phyloP scores from a whole-genome alignment of 2,888 invertebrate species.

The Smittia sp. region DNA sequence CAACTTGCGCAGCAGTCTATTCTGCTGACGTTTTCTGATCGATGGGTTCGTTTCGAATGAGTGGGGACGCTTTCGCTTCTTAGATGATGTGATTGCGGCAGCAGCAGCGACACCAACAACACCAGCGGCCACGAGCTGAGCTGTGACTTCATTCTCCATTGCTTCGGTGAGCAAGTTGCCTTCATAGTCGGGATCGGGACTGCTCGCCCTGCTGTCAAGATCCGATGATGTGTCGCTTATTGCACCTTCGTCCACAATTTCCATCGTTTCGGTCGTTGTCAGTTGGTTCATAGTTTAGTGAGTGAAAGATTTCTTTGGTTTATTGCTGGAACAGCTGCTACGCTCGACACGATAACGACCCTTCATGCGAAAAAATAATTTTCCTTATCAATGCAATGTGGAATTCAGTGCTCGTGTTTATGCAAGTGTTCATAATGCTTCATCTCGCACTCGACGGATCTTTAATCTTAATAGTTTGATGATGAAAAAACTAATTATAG shows the following conservation, averaged over 20 bases:
- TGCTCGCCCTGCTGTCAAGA: slow-evolving; percentile 80
- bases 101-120: slow-evolving; percentile 96
- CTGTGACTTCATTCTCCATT: slow-evolving; percentile 91
- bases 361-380: background rate
- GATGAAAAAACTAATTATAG: slow-evolving; percentile 23
- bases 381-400: background rate
- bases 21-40: slow-evolving; percentile 92
- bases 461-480: slow-evolving; percentile 13
- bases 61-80: slow-evolving; percentile 91
- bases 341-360: background rate
- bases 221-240: slow-evolving; percentile 68
- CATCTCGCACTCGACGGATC: no score
- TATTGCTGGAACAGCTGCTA: slow-evolving; percentile 16
- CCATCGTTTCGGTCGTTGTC: slow-evolving; percentile 61
- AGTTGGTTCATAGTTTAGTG: slow-evolving; percentile 22
- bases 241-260: slow-evolving; percentile 65
- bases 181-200: slow-evolving; percentile 75
- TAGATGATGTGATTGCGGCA: slow-evolving; percentile 92
- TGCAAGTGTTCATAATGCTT: slow-evolving; percentile 12
- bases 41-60: slow-evolving; percentile 97
- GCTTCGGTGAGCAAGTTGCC: slow-evolving; percentile 81
- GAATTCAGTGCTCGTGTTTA: background rate
- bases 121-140: slow-evolving; percentile 95
- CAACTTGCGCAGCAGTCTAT: slow-evolving; percentile 81
- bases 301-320: slow-evolving; percentile 15